phyloP scores from a whole-genome alignment of 2,888 invertebrate genomes.

The Scaptomyza cyrtandrae region DNA sequence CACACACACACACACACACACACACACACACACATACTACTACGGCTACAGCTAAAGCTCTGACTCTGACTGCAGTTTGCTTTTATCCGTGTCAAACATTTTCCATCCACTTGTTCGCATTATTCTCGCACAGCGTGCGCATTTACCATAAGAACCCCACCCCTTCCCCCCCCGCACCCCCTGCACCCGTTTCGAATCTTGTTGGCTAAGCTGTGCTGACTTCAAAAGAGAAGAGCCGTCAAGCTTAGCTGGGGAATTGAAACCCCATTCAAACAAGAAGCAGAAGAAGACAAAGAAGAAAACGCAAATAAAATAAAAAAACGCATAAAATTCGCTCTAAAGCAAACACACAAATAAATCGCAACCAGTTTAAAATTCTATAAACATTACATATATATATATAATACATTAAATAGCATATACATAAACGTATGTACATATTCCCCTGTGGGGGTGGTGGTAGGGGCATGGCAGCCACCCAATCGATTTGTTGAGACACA shows the following conservation, averaged over 20 bases:
- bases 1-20: conserved; percentile 4
- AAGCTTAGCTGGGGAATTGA: too few relatives aligned
- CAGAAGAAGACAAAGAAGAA: not conserved
- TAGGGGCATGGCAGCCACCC: not conserved
- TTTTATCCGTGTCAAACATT: conserved; percentile 79
- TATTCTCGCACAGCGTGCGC: conserved; percentile 59
- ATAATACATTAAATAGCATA: too few relatives aligned
- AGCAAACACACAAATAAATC: not conserved
- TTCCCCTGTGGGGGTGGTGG: too few relatives aligned
- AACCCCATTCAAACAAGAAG: not conserved
- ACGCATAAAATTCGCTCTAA: not conserved
- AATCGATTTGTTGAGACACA: conserved; percentile 27
- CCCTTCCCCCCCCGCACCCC: not conserved
- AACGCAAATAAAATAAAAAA: conserved; percentile 5
- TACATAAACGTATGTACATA: too few relatives aligned
- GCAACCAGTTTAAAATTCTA: not conserved
- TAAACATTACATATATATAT: not conserved
- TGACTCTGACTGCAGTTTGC: conserved; percentile 58
- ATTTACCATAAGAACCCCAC: not conserved
- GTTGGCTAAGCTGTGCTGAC: conserved; percentile 35
- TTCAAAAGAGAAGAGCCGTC: conserved; percentile 68
- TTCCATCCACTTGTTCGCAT: conserved; percentile 79
- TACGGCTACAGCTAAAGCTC: not conserved
- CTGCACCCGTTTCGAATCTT: too few relatives aligned
- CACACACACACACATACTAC: not conserved